Percentiles rank a stretch among this genome's conserved stretches.
Evolutionary conservation across 2,113 vertebrate genomes (phyloP).

Genomic region (Phaethornis superciliosus): DNA sequence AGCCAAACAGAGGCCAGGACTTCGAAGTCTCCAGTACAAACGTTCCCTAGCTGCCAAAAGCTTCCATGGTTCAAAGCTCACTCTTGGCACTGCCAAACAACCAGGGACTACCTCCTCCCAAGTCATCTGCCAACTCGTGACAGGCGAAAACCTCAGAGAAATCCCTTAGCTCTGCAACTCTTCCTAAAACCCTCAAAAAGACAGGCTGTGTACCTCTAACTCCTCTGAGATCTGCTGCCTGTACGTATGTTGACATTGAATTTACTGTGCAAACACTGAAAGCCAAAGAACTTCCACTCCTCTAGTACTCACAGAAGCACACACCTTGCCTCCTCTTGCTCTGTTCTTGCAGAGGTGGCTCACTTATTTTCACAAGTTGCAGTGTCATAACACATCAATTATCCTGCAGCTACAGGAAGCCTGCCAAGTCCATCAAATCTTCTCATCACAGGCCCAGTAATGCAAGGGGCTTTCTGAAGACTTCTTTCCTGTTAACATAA

Average conservation of each 20-base stretch:
- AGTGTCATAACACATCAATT: background rate
- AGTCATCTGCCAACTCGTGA: constrained; percentile 7
- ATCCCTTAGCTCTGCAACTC: constrained; percentile 10
- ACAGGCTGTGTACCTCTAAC: background rate
- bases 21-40: background rate
- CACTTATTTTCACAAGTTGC: background rate
- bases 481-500: background rate
- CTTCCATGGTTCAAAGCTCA: background rate
- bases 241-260: background rate
- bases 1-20: background rate
- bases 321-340: background rate
- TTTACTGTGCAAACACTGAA: constrained; percentile 10
- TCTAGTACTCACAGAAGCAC: background rate
- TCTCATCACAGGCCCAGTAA: background rate
- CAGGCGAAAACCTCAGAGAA: constrained; percentile 16
- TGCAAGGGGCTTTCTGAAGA: background rate
- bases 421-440: background rate
- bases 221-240: constrained; percentile 9
- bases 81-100: background rate
- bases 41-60: background rate
- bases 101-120: background rate
- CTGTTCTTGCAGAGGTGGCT: background rate
- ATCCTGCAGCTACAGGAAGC: background rate
- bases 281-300: background rate
- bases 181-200: constrained; percentile 2